Evolutionary conservation across 2,888 invertebrate genomes (phyloP).

Genomic region (Patella ulyssiponensis): DNA sequence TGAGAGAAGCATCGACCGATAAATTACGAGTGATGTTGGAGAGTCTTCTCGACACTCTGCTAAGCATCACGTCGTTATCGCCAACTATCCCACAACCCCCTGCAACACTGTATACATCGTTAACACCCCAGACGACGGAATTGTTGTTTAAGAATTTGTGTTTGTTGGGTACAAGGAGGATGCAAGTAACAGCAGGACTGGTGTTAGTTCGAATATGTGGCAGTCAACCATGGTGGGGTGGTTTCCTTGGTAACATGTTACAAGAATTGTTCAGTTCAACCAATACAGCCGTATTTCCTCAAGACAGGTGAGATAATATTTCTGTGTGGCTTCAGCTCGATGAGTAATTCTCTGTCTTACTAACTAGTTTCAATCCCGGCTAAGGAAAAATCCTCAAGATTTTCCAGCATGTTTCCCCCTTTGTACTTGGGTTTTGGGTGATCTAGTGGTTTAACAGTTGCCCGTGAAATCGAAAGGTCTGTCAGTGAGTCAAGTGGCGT

Average conservation of each 20-base stretch:
- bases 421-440: too few species aligned
- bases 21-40: conserved; percentile 87
- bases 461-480: too few species aligned
- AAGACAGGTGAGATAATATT: conserved; percentile 80
- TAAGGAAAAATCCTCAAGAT: too few species aligned
- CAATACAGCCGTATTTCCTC: conserved; percentile 85
- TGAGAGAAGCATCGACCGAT: conserved; percentile 81
- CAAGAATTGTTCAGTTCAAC: conserved; percentile 84
- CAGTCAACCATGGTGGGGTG: conserved; percentile 89
- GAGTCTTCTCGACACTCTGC: conserved; percentile 84
- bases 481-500: too few species aligned
- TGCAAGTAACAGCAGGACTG: conserved; percentile 77
- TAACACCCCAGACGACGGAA: conserved; percentile 72
- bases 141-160: conserved; percentile 82
- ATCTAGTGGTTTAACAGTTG: too few species aligned
- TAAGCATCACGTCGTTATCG: conserved; percentile 72
- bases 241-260: conserved; percentile 87
- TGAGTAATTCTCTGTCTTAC: too few species aligned
- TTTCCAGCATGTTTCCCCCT: too few species aligned
- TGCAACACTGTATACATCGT: conserved; percentile 56
- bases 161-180: conserved; percentile 83
- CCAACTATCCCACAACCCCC: conserved; percentile 72
- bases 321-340: too few species aligned
- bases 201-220: conserved; percentile 85
- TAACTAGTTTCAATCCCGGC: too few species aligned